A percentile compares a stretch with the other conserved stretches of the same genome.
phyloP scores from a whole-genome alignment of 2,888 invertebrate species.

The Clepsis dumicolana region DNA sequence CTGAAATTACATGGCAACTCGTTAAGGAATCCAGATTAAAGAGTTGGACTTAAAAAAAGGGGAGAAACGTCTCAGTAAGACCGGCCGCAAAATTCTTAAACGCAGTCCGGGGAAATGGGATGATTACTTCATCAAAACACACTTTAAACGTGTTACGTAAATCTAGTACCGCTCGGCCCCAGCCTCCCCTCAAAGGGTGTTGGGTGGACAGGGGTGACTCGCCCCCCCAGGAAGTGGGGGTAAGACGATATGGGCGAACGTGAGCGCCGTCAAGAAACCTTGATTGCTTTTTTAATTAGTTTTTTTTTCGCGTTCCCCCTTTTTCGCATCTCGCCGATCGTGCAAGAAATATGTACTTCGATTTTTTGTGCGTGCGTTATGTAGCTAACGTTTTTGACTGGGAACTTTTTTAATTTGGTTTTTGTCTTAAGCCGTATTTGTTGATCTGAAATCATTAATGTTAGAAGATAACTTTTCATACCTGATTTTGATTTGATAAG shows the following conservation, averaged over 20 bases:
- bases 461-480: too few species aligned
- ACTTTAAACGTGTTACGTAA: constrained; percentile 87
- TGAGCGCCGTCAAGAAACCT: constrained; percentile 87
- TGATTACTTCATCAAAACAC: constrained; percentile 87
- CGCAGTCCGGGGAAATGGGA: constrained; percentile 84
- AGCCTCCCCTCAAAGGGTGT: constrained; percentile 73
- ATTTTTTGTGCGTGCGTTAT: constrained; percentile 51
- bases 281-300: constrained; percentile 87
- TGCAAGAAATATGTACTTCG: constrained; percentile 81
- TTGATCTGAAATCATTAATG: not conserved
- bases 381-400: not conserved
- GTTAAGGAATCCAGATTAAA: constrained; percentile 81
- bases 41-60: constrained; percentile 73
- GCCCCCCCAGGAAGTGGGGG: constrained; percentile 75
- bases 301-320: constrained; percentile 82
- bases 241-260: constrained; percentile 87
- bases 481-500: too few species aligned
- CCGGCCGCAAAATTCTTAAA: constrained; percentile 84
- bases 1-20: constrained; percentile 73
- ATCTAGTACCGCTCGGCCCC: constrained; percentile 81
- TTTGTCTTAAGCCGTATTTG: not conserved
- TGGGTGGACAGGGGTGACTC: constrained; percentile 58
- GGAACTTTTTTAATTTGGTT: not conserved
- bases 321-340: constrained; percentile 81
- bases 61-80: constrained; percentile 68